phyloP scores from a whole-genome alignment of 2,888 invertebrate species.

The Conomelus anceps region DNA sequence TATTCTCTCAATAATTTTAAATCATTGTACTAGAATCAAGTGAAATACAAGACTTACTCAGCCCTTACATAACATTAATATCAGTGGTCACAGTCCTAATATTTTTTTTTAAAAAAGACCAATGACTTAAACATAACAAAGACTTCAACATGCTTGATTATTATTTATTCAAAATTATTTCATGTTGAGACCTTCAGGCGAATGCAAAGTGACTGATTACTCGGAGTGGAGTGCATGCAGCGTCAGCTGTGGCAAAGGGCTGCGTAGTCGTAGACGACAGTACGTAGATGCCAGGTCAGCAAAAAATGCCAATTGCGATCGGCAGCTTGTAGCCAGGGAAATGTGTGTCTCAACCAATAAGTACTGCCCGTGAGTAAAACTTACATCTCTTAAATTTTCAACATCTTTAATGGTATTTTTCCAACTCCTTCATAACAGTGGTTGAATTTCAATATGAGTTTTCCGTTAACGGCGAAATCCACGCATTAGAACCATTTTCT shows the following conservation, averaged over 20 bases:
- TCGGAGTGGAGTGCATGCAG: conserved; percentile 72
- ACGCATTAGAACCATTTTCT: too few relatives aligned
- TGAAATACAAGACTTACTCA: too few relatives aligned
- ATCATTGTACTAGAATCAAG: too few relatives aligned
- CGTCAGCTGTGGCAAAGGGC: conserved; percentile 81
- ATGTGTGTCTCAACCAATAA: conserved; percentile 75
- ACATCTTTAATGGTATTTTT: not conserved
- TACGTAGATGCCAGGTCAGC: conserved; percentile 69
- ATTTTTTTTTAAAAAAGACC: not conserved
- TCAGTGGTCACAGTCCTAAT: too few relatives aligned
- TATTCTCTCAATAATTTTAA: too few relatives aligned
- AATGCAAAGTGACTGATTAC: conserved; percentile 73
- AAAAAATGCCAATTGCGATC: conserved; percentile 56
- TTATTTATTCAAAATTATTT: not conserved
- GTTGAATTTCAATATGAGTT: not conserved
- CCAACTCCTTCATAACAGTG: not conserved
- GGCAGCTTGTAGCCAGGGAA: conserved; percentile 78
- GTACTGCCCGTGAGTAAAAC: conserved; percentile 54
- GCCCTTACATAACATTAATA: too few relatives aligned
- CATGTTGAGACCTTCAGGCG: conserved; percentile 50
- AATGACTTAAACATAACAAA: not conserved
- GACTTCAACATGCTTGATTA: not conserved
- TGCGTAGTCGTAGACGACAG: conserved; percentile 66
- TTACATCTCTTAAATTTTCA: not conserved
- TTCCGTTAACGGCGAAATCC: too few relatives aligned